Conservation (phyloP, 2,888 invertebrate genomes). For the Malthinus flaveolus region DNA sequence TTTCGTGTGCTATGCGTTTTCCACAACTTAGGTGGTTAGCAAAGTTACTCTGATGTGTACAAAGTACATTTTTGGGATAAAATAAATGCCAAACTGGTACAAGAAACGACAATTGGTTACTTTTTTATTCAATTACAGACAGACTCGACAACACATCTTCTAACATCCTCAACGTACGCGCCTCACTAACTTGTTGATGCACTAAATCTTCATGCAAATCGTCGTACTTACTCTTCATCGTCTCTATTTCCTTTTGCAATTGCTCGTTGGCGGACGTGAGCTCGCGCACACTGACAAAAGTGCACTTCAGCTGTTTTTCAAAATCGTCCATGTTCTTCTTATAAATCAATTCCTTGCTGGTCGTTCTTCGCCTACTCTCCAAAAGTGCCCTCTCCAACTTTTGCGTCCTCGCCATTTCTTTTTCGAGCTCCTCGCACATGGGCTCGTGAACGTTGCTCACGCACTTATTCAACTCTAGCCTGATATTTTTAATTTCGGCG, state of each 20-base stretch:
- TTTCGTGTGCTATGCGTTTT: no score
- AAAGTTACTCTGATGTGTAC: conserved; percentile 10
- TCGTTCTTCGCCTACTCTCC: no score
- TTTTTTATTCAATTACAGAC: background rate
- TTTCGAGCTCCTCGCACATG: background rate
- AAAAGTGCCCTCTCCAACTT: background rate
- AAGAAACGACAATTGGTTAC: background rate
- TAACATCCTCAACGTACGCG: background rate
- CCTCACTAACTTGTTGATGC: background rate
- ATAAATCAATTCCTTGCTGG: no score
- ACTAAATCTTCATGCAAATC: background rate
- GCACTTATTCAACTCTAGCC: background rate
- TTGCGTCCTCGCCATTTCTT: background rate
- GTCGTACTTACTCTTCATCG: background rate
- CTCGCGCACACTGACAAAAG: background rate
- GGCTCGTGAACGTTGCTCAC: background rate
- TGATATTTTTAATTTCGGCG: background rate
- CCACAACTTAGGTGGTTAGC: no score
- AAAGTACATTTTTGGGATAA: background rate
- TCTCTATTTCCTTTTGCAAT: background rate
- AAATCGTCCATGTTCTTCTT: background rate
- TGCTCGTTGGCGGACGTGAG: background rate
- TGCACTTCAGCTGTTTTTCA: background rate
- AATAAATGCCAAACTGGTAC: background rate
- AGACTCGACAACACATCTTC: background rate